Base-by-base conservation (phyloP, 2,888 invertebrate genomes). In the Caenorhabditis zanzibari region DNA sequence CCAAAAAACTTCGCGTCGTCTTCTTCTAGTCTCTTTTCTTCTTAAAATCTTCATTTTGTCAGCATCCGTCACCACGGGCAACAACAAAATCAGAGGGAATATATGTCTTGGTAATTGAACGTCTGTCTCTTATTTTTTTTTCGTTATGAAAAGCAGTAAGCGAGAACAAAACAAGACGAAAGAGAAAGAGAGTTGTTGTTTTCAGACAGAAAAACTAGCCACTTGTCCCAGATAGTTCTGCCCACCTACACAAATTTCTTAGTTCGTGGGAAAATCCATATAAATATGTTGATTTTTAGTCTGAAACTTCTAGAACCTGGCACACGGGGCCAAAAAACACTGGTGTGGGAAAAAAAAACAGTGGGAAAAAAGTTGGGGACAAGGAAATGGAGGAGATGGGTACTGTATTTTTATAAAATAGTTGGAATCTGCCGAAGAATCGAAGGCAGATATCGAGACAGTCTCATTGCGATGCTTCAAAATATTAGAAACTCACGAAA, bases 71-170 rank as follows among this genome's bases (percentile, higher is more conserved):
- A 47, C 71, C 32, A 71, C 28, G 28, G 58, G 58, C 58, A 58
- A 71, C 71, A 69, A 5, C 5, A 24, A 41, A 69, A 52, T 22
- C 24, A 32, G 32, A 71, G 64, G 26, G 58, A 44, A 41, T 28
- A 54, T 38, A 69, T 41, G 35, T 66, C 52, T 54, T 26, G 32
- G 49, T 41, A 63, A 75, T 64, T 64, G 54, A 56, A 66, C 66
- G 28, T 32, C 22, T 61, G 32, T 35, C 66, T 66, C 66, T 47
- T 28, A 16, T 22, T 32, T 38, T 35, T 35, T 32, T 56, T 28
- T 28, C 28, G 16, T 59, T 7, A 63, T 47, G n/a, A 63, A 47
- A 63, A 63, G 47, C 12, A 63, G 47, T 24, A 63, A 63, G n/a
- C 26, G n/a, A 16, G 3, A 63, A 5, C 32, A 58, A 41, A 61